These are phyloP conservation scores for Euplagia quadripunctaria DNA, from an alignment of 2,888 invertebrate species.

Conservation along the genomic window DNA sequence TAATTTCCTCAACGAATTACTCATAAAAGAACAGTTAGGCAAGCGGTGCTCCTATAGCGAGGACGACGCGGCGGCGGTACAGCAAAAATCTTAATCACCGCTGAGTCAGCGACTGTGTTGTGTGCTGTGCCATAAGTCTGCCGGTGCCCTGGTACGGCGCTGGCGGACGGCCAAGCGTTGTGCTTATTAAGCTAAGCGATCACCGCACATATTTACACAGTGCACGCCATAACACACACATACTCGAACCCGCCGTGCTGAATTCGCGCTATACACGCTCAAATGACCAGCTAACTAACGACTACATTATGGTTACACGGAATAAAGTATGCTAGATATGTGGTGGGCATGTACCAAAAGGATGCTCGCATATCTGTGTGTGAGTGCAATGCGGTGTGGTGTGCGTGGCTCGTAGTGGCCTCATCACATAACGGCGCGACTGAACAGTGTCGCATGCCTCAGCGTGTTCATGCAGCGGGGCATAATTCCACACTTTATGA, in stretches of 20 bases:
- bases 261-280: constrained; percentile 29
- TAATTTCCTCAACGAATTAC: constrained; percentile 41
- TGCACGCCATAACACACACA: constrained; percentile 22
- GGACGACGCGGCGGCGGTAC: constrained; percentile 40
- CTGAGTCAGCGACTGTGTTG: constrained; percentile 59
- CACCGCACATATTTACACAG: constrained; percentile 56
- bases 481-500: constrained; percentile 47
- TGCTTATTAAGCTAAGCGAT: constrained; percentile 71
- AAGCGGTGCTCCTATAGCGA: constrained; percentile 37
- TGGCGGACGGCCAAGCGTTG: constrained; percentile 44
- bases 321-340: constrained; percentile 21
- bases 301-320: constrained; percentile 12
- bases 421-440: background rate
- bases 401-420: background rate
- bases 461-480: constrained; percentile 23
- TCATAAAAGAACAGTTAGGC: constrained; percentile 39
- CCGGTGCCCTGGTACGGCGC: constrained; percentile 10
- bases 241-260: constrained; percentile 26
- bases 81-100: constrained; percentile 71
- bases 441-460: constrained; percentile 3
- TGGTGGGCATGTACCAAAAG: constrained; percentile 2
- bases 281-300: constrained; percentile 10
- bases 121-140: constrained; percentile 61
- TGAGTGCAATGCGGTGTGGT: background rate
- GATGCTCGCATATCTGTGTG: background rate